Base-by-base conservation (phyloP, 2,113 vertebrate genomes). In the Grantiella picta region DNA sequence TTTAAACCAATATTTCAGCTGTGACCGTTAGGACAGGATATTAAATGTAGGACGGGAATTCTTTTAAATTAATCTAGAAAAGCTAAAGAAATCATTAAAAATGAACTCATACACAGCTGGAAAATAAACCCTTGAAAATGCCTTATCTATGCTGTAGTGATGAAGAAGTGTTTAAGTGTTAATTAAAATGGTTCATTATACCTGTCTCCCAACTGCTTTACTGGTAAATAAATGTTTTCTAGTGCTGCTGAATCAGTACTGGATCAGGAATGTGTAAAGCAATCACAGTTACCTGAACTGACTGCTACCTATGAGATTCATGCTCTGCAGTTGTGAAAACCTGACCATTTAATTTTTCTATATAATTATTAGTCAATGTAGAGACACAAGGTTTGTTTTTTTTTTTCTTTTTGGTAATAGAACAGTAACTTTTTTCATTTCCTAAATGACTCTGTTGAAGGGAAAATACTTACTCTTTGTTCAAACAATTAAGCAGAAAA, bases 1-100 rank as follows among this genome's bases (percentile, higher is more conserved):
- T 50, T 85, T 44, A 76, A 92, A 45, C 11, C 25, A 24, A 42
- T 69, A 70, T 54, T 92, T 88, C 68, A 86, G 17, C 82, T 82
- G 11, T 50, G 54, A n/a, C 61, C 15, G 2, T 78, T 50, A 93
- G 70, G 89, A 85, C 44, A 69, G 53, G 57, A 11, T 92, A 63
- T 75, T 78, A 81, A 73, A 60, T 72, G 16, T 70, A 63, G 45
- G 29, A 42, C 76, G 53, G 94, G 94, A 96, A 90, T 79, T 50
- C 60, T 94, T 92, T 77, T 90, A 93, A 95, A 89, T 90, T 68
- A 94, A 96, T 96, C 95, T 94, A 93, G 79, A 77, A 96, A 94
- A 82, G 61, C 54, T 94, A 54, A 86, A 85, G 69, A 86, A 96
- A 84, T 68, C 31, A 49, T 92, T 96, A 92, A 94, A 95, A 96